Conservation (phyloP, 2,113 vertebrate genomes). For the Rana temporaria region DNA sequence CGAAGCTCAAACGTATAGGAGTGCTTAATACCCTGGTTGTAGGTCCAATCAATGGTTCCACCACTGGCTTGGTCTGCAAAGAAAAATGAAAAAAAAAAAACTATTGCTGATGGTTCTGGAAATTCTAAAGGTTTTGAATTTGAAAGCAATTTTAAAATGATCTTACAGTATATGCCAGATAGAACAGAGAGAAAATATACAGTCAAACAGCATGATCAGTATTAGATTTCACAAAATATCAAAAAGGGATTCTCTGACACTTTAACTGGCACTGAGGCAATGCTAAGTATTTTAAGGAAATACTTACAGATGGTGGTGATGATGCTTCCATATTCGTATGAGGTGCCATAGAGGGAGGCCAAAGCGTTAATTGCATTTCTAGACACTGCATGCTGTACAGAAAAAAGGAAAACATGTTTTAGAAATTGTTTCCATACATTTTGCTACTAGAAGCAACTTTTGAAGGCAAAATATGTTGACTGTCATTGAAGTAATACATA, state of each 20-base stretch:
- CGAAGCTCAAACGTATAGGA: conserved; percentile 93
- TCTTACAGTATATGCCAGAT: no score
- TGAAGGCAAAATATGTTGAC: neutral
- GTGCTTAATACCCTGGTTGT: conserved; percentile 89
- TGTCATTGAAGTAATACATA: neutral
- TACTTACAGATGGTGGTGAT: conserved; percentile 90
- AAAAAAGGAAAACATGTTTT: neutral
- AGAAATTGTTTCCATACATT: neutral
- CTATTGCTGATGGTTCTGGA: neutral
- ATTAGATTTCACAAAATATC: no score
- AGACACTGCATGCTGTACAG: conserved; percentile 78
- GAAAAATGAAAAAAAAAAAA: neutral
- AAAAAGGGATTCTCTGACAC: no score
- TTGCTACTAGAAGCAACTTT: neutral
- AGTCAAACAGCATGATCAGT: no score
- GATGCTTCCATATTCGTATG: conserved; percentile 85
- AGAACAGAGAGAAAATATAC: no score
- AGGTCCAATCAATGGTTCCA: conserved; percentile 88
- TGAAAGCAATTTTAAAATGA: no score
- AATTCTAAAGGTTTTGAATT: neutral
- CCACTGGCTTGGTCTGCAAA: conserved; percentile 86
- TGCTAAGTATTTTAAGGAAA: neutral
- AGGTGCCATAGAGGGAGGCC: conserved; percentile 82
- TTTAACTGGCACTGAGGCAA: neutral
- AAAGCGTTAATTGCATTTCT: conserved; percentile 77